Percentiles rank a stretch among this genome's conserved stretches.
phyloP scores from a whole-genome alignment of 2,888 invertebrate species.

The Dendrolimus houi region DNA sequence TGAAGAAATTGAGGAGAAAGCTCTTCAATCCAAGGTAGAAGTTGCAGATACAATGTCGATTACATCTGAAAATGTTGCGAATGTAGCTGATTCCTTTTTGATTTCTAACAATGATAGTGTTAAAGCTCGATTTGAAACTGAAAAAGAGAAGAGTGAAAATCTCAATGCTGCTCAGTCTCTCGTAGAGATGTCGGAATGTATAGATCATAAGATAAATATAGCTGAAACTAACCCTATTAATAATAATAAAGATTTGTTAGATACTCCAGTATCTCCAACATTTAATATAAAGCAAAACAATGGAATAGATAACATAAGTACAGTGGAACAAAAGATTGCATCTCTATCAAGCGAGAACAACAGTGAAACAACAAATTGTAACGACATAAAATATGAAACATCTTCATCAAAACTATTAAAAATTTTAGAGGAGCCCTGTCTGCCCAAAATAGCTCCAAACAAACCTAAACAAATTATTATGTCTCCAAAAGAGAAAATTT shows the following conservation, averaged over 20 bases:
- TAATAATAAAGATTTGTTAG: constrained; percentile 18
- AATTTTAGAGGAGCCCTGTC: constrained; percentile 69
- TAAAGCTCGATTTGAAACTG: constrained; percentile 53
- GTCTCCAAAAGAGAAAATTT: constrained; percentile 59
- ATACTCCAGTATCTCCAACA: constrained; percentile 13
- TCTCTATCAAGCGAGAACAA: constrained; percentile 34
- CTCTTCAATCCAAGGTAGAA: constrained; percentile 10
- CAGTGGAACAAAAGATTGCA: constrained; percentile 38
- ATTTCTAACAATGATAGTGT: constrained; percentile 30
- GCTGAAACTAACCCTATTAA: constrained; percentile 30
- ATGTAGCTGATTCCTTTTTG: constrained; percentile 17
- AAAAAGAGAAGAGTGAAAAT: constrained; percentile 66
- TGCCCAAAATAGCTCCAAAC: constrained; percentile 35
- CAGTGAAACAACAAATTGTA: constrained; percentile 30
- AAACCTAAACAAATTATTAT: constrained; percentile 49
- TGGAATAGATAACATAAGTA: constrained; percentile 23
- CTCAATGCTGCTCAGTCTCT: constrained; percentile 67
- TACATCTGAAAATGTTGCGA: constrained; percentile 5
- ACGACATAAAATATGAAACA: constrained; percentile 44
- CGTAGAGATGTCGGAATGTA: constrained; percentile 67
- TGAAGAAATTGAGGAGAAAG: constrained; percentile 17
- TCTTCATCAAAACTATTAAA: constrained; percentile 74
- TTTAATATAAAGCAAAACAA: constrained; percentile 30
- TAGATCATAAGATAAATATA: constrained; percentile 52
- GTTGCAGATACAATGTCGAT: constrained; percentile 1